These are phyloP conservation scores for Sitophilus oryzae DNA, from an alignment of 1,140 invertebrate genomes.

Conservation along the genomic window DNA sequence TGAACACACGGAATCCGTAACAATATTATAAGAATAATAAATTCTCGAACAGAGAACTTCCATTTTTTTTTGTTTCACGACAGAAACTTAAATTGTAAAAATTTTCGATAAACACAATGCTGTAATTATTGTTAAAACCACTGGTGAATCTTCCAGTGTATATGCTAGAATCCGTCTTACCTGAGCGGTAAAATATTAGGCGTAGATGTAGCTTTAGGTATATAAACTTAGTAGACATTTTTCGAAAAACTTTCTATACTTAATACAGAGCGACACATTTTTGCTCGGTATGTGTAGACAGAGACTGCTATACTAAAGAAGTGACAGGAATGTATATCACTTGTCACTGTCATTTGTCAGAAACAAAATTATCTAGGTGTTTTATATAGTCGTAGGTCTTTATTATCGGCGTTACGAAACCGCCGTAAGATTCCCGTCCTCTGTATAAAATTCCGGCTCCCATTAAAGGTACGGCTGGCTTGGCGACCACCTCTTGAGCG, in stretches of 20 bases:
- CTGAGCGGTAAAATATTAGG: no score
- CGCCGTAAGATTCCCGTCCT: slow-evolving; percentile 60
- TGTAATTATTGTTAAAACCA: no score
- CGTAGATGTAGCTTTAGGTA: neutral
- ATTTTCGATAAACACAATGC: no score
- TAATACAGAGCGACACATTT: neutral
- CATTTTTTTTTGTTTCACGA: no score
- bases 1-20: no score
- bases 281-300: no score
- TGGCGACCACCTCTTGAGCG: slow-evolving; percentile 60
- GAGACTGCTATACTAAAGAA: no score
- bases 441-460: slow-evolving; percentile 75
- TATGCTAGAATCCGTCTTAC: no score
- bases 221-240: neutral
- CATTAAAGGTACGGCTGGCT: slow-evolving; percentile 55
- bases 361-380: neutral
- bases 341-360: neutral
- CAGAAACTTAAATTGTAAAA: no score
- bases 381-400: slow-evolving; percentile 60
- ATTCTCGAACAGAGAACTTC: no score
- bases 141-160: no score
- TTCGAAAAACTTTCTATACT: neutral
- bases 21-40: no score
- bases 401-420: slow-evolving; percentile 66
- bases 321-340: neutral